Conservation (phyloP, 2,113 vertebrate species). For the Butorides virescens region DNA sequence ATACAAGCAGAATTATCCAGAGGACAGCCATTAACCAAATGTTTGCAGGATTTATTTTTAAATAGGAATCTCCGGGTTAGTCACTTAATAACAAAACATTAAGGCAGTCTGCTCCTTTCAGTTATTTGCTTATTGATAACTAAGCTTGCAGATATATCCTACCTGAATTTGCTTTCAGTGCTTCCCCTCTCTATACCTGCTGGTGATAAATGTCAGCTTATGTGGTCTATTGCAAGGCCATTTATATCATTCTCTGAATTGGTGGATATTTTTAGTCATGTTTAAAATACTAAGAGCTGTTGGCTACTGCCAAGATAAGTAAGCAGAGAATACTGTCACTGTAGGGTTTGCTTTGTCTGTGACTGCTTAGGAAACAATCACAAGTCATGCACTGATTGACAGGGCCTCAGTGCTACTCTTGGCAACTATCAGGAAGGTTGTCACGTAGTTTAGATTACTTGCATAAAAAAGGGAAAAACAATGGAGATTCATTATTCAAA, state of each 20-base stretch:
- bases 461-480: background rate
- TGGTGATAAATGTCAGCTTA: slow-evolving; percentile 14
- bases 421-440: background rate
- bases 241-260: slow-evolving; percentile 36
- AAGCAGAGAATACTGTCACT: slow-evolving; percentile 28
- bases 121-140: slow-evolving; percentile 12
- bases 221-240: background rate
- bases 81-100: slow-evolving; percentile 26
- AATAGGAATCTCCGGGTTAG: slow-evolving; percentile 25
- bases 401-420: background rate
- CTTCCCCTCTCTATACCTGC: background rate
- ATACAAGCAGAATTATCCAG: slow-evolving; percentile 42
- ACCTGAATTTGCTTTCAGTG: background rate
- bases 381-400: slow-evolving; percentile 26
- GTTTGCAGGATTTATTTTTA: slow-evolving; percentile 48
- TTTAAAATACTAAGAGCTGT: slow-evolving; percentile 48
- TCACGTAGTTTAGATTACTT: background rate
- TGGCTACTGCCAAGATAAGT: slow-evolving; percentile 22
- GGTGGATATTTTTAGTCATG: slow-evolving; percentile 21
- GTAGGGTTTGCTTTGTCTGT: slow-evolving; percentile 13
- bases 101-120: background rate
- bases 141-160: background rate
- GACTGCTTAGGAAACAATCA: slow-evolving; percentile 21
- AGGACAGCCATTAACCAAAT: slow-evolving; percentile 52
- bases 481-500: background rate